phyloP scores from a whole-genome alignment of 1,140 invertebrate genomes.

The Popillia japonica region DNA sequence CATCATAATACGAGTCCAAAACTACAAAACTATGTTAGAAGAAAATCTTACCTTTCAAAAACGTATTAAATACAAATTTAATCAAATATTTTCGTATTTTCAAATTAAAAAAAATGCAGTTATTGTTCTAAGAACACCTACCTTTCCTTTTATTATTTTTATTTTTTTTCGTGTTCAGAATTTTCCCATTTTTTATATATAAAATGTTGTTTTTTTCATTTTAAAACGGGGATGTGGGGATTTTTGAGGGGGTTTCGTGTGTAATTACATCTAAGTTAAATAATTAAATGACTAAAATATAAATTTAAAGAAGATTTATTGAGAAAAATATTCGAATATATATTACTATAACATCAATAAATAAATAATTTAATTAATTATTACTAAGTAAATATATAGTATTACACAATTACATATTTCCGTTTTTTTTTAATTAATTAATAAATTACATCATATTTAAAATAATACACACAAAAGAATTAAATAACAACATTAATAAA shows the following conservation, averaged over 20 bases:
- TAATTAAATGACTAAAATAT: constrained; percentile 38
- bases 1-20: too few relatives aligned
- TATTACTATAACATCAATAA: neutral
- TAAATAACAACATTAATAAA: too few relatives aligned
- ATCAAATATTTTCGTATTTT: too few relatives aligned
- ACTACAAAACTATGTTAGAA: too few relatives aligned
- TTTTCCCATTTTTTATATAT: neutral
- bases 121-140: neutral
- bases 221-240: too few relatives aligned
- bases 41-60: constrained; percentile 17
- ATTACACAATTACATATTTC: constrained; percentile 27
- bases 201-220: too few relatives aligned
- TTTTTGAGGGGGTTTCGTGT: neutral
- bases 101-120: neutral
- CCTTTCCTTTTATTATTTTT: neutral
- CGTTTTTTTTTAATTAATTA: too few relatives aligned
- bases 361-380: constrained; percentile 1
- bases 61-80: too few relatives aligned
- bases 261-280: constrained; percentile 18
- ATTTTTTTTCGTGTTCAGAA: neutral
- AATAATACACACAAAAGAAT: too few relatives aligned
- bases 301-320: constrained; percentile 39
- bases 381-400: constrained; percentile 26
- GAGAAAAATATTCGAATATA: constrained; percentile 31
- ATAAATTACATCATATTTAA: too few relatives aligned